Evolutionary conservation across 35 echinoderm and acorn worm genomes (phyloP).

Genomic region (Apostichopus parvimensis): DNA sequence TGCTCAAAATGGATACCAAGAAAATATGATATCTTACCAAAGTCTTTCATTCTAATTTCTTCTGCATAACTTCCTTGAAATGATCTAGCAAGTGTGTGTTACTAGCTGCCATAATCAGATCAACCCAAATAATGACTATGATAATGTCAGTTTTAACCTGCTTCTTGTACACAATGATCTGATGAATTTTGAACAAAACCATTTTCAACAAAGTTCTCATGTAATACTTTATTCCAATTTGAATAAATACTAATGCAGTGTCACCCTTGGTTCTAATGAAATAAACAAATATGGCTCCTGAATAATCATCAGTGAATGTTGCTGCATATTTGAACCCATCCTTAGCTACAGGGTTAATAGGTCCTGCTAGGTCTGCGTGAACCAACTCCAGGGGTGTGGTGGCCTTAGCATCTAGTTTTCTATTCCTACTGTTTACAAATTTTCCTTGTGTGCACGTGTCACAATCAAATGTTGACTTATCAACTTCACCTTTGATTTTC

Average conservation of each 20-base stretch:
- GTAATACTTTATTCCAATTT: too few relatives aligned
- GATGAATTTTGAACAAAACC: too few relatives aligned
- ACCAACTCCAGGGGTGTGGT: not conserved
- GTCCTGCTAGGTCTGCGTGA: slow-evolving; percentile 40
- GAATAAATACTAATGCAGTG: not conserved
- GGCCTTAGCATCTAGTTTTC: slow-evolving; percentile 11
- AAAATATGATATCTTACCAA: too few relatives aligned
- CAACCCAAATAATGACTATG: too few relatives aligned
- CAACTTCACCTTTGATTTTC: slow-evolving; percentile 27
- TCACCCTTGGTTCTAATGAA: not conserved
- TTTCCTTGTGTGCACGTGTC: slow-evolving; percentile 52
- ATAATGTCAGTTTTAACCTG: too few relatives aligned
- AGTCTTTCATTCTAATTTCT: too few relatives aligned
- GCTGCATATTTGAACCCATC: slow-evolving; percentile 60
- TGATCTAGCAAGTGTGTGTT: too few relatives aligned
- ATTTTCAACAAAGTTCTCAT: too few relatives aligned
- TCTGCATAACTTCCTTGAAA: too few relatives aligned
- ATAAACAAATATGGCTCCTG: slow-evolving; percentile 59
- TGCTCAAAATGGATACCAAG: too few relatives aligned
- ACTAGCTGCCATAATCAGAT: too few relatives aligned
- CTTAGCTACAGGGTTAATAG: slow-evolving; percentile 38
- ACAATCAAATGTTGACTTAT: slow-evolving; percentile 23
- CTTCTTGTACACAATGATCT: too few relatives aligned
- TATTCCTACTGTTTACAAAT: slow-evolving; percentile 45
- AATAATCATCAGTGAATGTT: slow-evolving; percentile 52